phyloP scores from a whole-genome alignment of 2,113 vertebrate genomes.

The Elephantulus edwardii region DNA sequence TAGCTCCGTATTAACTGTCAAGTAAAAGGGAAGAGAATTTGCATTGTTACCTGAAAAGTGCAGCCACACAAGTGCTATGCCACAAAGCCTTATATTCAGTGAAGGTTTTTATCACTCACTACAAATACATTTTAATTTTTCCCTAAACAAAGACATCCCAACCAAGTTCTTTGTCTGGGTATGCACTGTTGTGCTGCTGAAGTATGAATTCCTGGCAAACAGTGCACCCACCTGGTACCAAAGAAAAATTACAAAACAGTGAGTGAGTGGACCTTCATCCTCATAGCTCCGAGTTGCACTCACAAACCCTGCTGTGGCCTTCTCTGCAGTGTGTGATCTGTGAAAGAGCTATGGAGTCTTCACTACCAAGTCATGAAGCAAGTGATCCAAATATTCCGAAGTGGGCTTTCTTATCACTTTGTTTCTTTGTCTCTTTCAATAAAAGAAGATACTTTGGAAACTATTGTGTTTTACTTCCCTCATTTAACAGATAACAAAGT shows the following conservation, averaged over 20 bases:
- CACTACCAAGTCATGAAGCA: neutral
- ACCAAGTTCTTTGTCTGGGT: slow-evolving; percentile 42
- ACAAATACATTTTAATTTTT: slow-evolving; percentile 61
- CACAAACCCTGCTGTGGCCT: neutral
- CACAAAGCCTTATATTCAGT: neutral
- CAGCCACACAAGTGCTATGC: neutral
- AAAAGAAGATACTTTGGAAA: neutral
- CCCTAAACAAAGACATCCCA: slow-evolving; percentile 56
- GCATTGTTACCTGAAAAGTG: neutral
- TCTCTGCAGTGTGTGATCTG: neutral
- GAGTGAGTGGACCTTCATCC: neutral
- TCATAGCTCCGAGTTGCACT: neutral
- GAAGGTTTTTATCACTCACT: slow-evolving; percentile 37
- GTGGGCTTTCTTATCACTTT: neutral
- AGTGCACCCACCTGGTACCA: slow-evolving; percentile 48
- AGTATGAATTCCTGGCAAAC: slow-evolving; percentile 58
- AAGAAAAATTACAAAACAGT: slow-evolving; percentile 49
- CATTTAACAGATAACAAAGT: slow-evolving; percentile 38
- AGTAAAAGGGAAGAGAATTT: neutral
- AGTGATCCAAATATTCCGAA: neutral
- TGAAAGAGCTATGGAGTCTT: slow-evolving; percentile 24
- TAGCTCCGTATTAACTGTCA: neutral
- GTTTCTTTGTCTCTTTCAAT: neutral
- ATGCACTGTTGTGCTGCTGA: neutral
- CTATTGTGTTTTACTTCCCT: neutral